Conservation (phyloP, 1,140 invertebrate genomes). For the Yoshiicerus persimilis region DNA sequence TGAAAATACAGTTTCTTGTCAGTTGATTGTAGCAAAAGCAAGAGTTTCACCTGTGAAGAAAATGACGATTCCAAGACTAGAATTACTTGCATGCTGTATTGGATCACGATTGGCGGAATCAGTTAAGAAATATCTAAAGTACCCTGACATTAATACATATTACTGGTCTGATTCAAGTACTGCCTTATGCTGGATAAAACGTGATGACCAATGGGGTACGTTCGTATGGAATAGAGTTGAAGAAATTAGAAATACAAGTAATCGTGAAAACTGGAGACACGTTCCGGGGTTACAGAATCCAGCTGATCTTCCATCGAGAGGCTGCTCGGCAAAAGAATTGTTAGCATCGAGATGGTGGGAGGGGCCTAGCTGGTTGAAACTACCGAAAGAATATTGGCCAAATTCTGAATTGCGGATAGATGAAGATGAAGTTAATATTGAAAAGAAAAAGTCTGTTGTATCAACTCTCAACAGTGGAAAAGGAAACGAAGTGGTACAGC, state of each 20-base stretch:
- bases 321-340: neutral
- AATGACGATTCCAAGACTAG: slow-evolving; percentile 23
- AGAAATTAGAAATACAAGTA: slow-evolving; percentile 37
- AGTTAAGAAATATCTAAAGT: neutral
- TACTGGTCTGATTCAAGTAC: slow-evolving; percentile 36
- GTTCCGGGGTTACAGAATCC: neutral
- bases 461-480: neutral
- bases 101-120: neutral
- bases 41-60: slow-evolving; percentile 29
- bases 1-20: neutral
- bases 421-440: neutral
- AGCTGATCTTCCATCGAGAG: neutral
- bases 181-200: slow-evolving; percentile 19
- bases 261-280: slow-evolving; percentile 30
- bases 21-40: slow-evolving; percentile 7
- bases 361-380: neutral
- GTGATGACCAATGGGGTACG: neutral
- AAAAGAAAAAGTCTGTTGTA: neutral
- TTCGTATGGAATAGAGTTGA: neutral
- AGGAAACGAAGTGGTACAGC: neutral
- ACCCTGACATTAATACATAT: neutral
- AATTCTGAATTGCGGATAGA: neutral
- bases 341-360: neutral
- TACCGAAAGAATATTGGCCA: neutral
- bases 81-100: slow-evolving; percentile 21